Base-by-base conservation (phyloP, 2,888 invertebrate genomes). In the Bibio marci region DNA sequence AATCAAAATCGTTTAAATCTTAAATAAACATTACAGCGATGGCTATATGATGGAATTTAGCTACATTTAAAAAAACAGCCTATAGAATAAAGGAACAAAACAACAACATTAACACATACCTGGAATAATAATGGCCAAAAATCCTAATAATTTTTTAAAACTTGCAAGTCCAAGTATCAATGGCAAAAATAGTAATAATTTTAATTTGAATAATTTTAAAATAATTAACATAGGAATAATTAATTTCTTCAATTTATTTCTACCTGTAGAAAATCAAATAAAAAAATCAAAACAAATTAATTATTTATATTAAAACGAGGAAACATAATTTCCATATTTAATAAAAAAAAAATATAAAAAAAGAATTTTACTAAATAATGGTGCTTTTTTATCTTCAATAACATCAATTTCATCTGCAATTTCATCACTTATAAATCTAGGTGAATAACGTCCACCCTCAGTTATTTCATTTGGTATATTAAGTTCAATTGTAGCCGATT, bases 321-420 rank as follows among this genome's bases (percentile, higher is more conserved):
- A 14, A 15, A n/a, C 13, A 17, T 30, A 3, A 4, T 25, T 6
- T 17, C 8, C 18, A 40, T 13, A 11, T 11, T 4, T 8, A 30
- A 2, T 14, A 38, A 31, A 22, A 35, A 42, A n/a, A 28, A 40
- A 32, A 40, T 15, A 36, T 10, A 6, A 38, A 32, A 30, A 19
- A 25, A 35, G 14, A 11, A 32, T 71, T 80, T 77, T 65, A 86
- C 86, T 81, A 62, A 85, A 77, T 36, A 79, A 65, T 8, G 79
- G 70, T 41, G 81, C 82, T 50, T 77, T 80, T 57, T 86, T 82
- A 50, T 83, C 80, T 54, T 86, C 83, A 47, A 83, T 71, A 14
- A 79, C 71, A 53, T 86, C 85, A 7, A 83, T 74, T 58, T 86
- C 86, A 50, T 80, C 80, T 43, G 79, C 77, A 39, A 86, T 82